These are phyloP conservation scores for Lysiphlebus fabarum DNA, from an alignment of 1,140 invertebrate genomes.

Conservation along the genomic window DNA sequence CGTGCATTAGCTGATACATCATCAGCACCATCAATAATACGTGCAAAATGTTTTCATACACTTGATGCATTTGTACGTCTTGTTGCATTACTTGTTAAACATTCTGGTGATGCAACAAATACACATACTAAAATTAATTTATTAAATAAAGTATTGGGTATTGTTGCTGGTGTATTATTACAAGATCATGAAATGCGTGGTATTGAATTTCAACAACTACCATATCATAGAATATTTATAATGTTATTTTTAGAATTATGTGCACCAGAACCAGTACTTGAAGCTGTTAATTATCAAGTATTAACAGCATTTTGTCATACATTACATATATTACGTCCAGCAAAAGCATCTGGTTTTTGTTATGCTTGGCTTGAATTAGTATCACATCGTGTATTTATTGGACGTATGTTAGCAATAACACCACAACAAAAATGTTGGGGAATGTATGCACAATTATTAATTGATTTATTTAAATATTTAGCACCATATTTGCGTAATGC, in stretches of 20 bases:
- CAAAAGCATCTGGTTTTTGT: constrained; percentile 93
- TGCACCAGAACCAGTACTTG: constrained; percentile 85
- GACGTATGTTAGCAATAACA: constrained; percentile 85
- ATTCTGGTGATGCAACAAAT: constrained; percentile 84
- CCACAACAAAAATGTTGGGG: constrained; percentile 83
- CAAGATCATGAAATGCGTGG: constrained; percentile 90
- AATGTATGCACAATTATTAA: constrained; percentile 86
- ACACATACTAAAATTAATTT: constrained; percentile 94
- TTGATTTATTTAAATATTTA: constrained; percentile 95
- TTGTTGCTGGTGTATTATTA: constrained; percentile 90
- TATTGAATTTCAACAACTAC: constrained; percentile 92
- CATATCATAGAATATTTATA: constrained; percentile 96
- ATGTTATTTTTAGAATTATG: constrained; percentile 97
- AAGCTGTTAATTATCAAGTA: constrained; percentile 83
- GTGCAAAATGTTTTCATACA: constrained; percentile 92
- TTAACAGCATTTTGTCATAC: constrained; percentile 89
- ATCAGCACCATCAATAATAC: constrained; percentile 63
- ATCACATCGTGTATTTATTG: constrained; percentile 94
- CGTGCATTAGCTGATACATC: constrained; percentile 64
- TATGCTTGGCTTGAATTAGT: constrained; percentile 98
- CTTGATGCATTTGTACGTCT: constrained; percentile 93
- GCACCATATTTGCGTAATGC: constrained; percentile 96
- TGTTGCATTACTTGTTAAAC: constrained; percentile 94
- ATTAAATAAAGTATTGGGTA: constrained; percentile 93
- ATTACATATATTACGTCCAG: constrained; percentile 86